Conservation (phyloP, 2,888 invertebrate species). For the Drosophila multiciliata region DNA sequence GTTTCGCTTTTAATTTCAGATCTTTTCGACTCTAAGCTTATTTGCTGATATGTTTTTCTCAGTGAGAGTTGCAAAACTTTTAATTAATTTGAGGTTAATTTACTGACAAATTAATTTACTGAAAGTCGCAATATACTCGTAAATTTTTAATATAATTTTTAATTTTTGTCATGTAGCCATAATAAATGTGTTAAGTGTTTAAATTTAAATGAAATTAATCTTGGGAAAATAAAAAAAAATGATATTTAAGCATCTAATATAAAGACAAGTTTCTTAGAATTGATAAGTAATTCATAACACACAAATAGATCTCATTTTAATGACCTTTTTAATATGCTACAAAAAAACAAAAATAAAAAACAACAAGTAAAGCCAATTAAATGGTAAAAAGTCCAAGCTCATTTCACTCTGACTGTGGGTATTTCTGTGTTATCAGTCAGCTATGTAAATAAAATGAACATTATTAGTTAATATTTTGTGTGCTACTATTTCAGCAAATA, state of each 20-base stretch:
- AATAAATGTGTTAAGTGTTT: neutral
- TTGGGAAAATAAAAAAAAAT: neutral
- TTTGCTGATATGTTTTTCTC: conserved; percentile 15
- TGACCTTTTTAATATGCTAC: conserved; percentile 12
- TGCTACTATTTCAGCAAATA: too few species aligned
- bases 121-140: conserved; percentile 1
- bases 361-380: conserved; percentile 37
- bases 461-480: too few species aligned
- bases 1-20: conserved; percentile 55
- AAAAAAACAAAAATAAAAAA: conserved; percentile 21
- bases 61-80: conserved; percentile 45
- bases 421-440: neutral
- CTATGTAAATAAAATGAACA: neutral
- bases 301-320: conserved; percentile 39
- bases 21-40: conserved; percentile 25
- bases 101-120: conserved; percentile 24
- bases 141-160: conserved; percentile 8
- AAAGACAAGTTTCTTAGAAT: conserved; percentile 13
- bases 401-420: conserved; percentile 13
- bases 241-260: neutral
- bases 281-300: conserved; percentile 42
- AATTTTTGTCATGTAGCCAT: neutral
- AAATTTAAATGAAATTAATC: conserved; percentile 20
- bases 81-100: conserved; percentile 60
- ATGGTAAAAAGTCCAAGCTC: conserved; percentile 22